These are phyloP conservation scores for Thamnophis sirtalis DNA, from an alignment of 2,113 vertebrate genomes.

Conservation along the genomic window DNA sequence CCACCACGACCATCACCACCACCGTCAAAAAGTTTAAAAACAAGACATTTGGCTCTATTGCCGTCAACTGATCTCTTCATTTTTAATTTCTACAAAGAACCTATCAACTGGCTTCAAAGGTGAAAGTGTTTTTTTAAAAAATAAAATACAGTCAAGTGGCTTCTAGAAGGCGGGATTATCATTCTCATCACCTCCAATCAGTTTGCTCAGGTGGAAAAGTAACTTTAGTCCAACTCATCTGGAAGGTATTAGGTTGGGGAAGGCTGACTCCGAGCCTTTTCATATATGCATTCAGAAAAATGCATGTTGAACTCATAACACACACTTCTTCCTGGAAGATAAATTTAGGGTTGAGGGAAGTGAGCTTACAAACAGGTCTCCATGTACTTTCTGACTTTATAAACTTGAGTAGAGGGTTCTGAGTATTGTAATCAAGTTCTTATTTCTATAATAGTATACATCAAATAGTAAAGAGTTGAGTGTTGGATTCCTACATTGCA, in stretches of 20 bases:
- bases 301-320: not conserved
- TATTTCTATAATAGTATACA: not conserved
- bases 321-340: not conserved
- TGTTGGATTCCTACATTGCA: not conserved
- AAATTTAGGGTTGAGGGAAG: not conserved
- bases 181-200: not conserved
- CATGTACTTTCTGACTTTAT: not conserved
- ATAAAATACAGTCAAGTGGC: conserved; percentile 6
- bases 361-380: not conserved
- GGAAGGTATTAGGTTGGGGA: not conserved
- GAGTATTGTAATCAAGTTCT: not conserved
- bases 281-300: not conserved
- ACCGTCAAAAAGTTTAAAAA: not conserved
- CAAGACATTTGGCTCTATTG: not conserved
- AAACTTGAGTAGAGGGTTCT: not conserved
- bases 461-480: conserved; percentile 27
- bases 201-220: not conserved
- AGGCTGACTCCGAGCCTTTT: not conserved
- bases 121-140: conserved; percentile 30
- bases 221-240: not conserved
- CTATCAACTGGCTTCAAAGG: conserved; percentile 6
- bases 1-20: not conserved
- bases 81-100: not conserved
- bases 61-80: not conserved
- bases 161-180: not conserved